Percentiles rank a stretch among this genome's conserved stretches.
Evolutionary conservation across 2,797 vertebrate genomes (phyloP).

Genomic region (Sebastolobus alascanus): DNA sequence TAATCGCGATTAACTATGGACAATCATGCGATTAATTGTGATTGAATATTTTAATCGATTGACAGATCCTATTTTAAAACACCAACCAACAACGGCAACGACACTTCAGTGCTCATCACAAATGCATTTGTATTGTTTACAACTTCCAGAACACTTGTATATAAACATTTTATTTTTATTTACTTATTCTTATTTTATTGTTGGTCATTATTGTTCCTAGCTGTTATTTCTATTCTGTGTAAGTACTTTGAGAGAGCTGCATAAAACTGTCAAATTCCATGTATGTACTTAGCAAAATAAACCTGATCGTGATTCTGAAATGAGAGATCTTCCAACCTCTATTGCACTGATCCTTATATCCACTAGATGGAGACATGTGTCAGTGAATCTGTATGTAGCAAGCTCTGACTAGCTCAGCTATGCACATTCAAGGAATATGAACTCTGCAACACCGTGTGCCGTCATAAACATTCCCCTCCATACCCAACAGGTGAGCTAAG

Average conservation of each 20-base stretch:
- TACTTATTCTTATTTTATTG: too few species aligned
- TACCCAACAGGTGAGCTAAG: slow-evolving; percentile 14
- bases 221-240: too few species aligned
- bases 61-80: background rate
- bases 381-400: background rate
- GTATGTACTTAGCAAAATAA: too few species aligned
- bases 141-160: too few species aligned
- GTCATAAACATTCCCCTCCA: background rate
- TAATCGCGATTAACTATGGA: too few species aligned
- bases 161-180: too few species aligned
- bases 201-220: too few species aligned
- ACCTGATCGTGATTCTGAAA: background rate
- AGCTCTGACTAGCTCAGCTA: background rate
- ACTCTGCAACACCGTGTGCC: background rate
- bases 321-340: background rate
- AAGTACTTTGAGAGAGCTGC: too few species aligned
- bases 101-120: background rate
- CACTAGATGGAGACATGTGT: slow-evolving; percentile 67
- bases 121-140: too few species aligned
- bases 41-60: background rate
- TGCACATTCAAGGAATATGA: background rate
- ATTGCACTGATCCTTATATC: background rate
- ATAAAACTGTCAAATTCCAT: too few species aligned
- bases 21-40: too few species aligned
- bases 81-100: background rate